Evolutionary conservation across 2,113 vertebrate species (phyloP).

Genomic region (Seriola quinqueradiata): DNA sequence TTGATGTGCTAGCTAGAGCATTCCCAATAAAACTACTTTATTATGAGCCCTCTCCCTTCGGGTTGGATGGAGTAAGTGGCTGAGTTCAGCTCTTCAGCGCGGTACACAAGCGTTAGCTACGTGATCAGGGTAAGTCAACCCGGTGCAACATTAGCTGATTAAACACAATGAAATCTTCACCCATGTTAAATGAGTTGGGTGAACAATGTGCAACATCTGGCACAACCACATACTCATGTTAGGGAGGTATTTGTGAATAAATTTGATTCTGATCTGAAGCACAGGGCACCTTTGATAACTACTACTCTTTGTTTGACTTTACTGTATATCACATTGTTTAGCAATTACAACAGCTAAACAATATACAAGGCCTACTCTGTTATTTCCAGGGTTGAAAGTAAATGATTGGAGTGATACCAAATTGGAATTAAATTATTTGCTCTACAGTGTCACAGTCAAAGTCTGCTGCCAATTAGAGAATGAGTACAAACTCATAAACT

Average conservation of each 20-base stretch:
- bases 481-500: slow-evolving; percentile 73
- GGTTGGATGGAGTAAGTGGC: slow-evolving; percentile 66
- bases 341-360: slow-evolving; percentile 36
- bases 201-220: slow-evolving; percentile 8
- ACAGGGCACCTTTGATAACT: background rate
- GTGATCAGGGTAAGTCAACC: slow-evolving; percentile 63
- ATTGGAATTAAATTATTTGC: slow-evolving; percentile 63
- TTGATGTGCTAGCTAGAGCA: slow-evolving; percentile 45
- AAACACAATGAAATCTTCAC: slow-evolving; percentile 55
- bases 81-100: slow-evolving; percentile 64
- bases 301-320: background rate
- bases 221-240: background rate
- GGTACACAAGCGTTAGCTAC: slow-evolving; percentile 51
- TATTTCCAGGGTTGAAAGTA: slow-evolving; percentile 42
- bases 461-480: slow-evolving; percentile 72
- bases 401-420: slow-evolving; percentile 62
- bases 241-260: slow-evolving; percentile 17
- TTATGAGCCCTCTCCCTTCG: slow-evolving; percentile 56
- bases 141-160: slow-evolving; percentile 79
- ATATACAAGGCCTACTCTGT: slow-evolving; percentile 21
- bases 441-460: slow-evolving; percentile 60
- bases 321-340: background rate
- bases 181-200: slow-evolving; percentile 26
- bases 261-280: slow-evolving; percentile 16
- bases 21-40: slow-evolving; percentile 67